These are phyloP conservation scores for Agrilus cyanescens DNA, from an alignment of 2,888 invertebrate genomes.

Conservation along the genomic window DNA sequence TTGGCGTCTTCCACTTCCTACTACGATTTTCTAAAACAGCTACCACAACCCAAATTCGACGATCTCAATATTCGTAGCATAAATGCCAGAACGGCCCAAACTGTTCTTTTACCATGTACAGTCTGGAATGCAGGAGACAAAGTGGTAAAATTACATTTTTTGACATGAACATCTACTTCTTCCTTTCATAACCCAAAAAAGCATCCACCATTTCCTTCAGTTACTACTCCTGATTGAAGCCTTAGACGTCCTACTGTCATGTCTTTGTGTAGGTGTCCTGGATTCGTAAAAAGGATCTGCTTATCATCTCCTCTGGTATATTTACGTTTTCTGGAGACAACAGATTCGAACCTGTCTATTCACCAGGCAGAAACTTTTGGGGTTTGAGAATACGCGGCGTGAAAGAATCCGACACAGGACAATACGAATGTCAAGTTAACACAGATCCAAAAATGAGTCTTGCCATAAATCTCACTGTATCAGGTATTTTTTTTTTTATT, in stretches of 20 bases:
- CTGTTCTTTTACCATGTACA: constrained; percentile 33
- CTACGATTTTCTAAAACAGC: no score
- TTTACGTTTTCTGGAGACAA: constrained; percentile 55
- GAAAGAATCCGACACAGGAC: constrained; percentile 48
- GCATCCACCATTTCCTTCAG: no score
- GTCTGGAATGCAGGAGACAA: constrained; percentile 32
- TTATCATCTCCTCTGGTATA: constrained; percentile 55
- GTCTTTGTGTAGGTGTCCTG: constrained; percentile 61
- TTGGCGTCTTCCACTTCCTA: constrained; percentile 2
- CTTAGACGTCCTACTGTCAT: no score
- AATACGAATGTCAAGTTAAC: constrained; percentile 65
- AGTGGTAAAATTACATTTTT: constrained; percentile 26
- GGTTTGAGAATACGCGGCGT: constrained; percentile 49
- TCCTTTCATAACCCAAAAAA: no score
- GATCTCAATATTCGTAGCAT: constrained; percentile 25
- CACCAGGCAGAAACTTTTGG: constrained; percentile 42
- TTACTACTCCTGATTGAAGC: no score
- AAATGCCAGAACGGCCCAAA: constrained; percentile 30
- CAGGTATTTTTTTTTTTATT: constrained; percentile 41
- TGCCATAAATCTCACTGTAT: constrained; percentile 50
- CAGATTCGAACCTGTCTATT: constrained; percentile 47
- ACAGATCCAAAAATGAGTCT: constrained; percentile 64
- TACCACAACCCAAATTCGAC: constrained; percentile 19
- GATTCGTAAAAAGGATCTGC: constrained; percentile 58
- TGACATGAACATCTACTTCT: background rate